These are phyloP conservation scores for Stratiomys singularior DNA, from an alignment of 2,888 invertebrate genomes.

Conservation along the genomic window DNA sequence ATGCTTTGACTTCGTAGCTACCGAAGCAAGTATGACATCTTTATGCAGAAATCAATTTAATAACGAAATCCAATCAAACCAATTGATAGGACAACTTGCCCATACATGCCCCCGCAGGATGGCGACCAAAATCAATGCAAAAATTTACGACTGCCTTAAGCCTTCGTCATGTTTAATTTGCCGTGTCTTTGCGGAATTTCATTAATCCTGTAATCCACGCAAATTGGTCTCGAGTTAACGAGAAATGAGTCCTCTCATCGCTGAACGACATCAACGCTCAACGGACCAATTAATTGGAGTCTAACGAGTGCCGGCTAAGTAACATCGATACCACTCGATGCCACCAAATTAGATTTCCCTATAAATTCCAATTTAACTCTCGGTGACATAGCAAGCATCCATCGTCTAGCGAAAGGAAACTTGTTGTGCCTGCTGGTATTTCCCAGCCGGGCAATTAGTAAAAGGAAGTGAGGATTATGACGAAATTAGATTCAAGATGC, in stretches of 20 bases:
- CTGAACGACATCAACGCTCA: background rate
- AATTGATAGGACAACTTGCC: too few species aligned
- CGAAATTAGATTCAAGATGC: background rate
- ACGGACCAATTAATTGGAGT: conserved; percentile 18
- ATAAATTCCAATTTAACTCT: conserved; percentile 17
- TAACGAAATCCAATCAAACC: too few species aligned
- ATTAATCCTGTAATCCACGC: background rate
- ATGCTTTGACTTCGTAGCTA: too few species aligned
- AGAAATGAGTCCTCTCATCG: background rate
- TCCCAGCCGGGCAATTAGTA: background rate
- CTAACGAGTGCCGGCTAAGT: background rate
- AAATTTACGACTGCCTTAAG: too few species aligned
- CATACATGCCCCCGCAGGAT: too few species aligned
- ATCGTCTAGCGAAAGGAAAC: background rate
- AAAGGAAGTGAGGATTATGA: background rate
- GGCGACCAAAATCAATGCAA: too few species aligned
- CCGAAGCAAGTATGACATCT: too few species aligned
- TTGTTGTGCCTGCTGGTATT: background rate
- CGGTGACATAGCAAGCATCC: background rate
- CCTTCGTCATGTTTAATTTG: background rate
- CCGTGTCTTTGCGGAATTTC: background rate
- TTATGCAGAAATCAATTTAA: too few species aligned
- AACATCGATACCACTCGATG: too few species aligned
- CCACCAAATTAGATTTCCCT: conserved; percentile 4
- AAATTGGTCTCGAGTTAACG: conserved; percentile 11